Conservation (phyloP, 2,113 vertebrate species). For the Macrotus californicus region DNA sequence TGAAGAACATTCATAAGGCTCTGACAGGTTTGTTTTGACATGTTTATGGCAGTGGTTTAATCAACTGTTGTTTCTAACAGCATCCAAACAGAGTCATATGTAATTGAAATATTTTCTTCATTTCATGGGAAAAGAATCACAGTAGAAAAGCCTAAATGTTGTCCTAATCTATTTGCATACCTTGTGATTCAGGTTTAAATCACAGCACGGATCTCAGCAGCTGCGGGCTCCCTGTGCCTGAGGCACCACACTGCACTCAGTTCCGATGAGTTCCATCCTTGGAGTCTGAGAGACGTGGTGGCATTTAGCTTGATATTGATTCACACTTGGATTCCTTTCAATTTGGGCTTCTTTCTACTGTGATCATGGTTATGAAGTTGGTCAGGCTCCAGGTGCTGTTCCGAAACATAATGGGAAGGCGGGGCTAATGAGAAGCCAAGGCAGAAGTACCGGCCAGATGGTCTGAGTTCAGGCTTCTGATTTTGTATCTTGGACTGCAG, state of each 20-base stretch:
- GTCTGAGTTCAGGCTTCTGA: background rate
- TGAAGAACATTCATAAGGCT: background rate
- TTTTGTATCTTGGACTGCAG: background rate
- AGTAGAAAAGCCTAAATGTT: constrained; percentile 9
- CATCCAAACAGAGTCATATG: constrained; percentile 35
- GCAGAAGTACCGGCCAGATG: constrained; percentile 36
- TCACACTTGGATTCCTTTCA: constrained; percentile 19
- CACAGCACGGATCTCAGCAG: background rate
- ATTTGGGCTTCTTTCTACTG: background rate
- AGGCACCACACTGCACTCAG: background rate
- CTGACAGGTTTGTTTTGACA: constrained; percentile 45
- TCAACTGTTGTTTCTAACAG: background rate
- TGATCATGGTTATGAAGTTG: background rate
- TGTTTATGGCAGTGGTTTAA: constrained; percentile 46
- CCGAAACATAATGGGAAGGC: background rate
- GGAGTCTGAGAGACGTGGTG: background rate
- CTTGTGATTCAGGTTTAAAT: background rate
- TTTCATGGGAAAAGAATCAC: background rate
- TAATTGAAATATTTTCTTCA: constrained; percentile 30
- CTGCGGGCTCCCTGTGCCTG: background rate
- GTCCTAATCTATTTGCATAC: background rate
- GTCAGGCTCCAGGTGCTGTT: background rate
- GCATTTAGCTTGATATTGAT: background rate
- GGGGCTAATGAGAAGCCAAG: background rate
- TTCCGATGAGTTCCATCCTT: background rate